Evolutionary conservation across 2,888 invertebrate species (phyloP).

Genomic region (Brachylomia viminalis): DNA sequence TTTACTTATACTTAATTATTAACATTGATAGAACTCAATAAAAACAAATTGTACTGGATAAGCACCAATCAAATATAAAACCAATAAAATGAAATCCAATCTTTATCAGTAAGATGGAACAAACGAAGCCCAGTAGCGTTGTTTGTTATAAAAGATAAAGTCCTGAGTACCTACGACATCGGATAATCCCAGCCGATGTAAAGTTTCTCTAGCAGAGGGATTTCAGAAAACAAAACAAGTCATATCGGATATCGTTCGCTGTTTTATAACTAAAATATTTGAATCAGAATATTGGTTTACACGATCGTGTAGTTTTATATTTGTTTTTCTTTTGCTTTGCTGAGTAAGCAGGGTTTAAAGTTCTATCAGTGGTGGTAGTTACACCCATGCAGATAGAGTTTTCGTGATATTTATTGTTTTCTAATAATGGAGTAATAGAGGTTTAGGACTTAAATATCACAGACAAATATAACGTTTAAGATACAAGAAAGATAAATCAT

Average conservation of each 20-base stretch:
- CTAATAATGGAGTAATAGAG: no score
- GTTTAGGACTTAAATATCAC: not conserved
- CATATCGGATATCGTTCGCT: constrained; percentile 53
- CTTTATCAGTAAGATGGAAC: constrained; percentile 25
- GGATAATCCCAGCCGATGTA: constrained; percentile 59
- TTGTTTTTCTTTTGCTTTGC: constrained; percentile 12
- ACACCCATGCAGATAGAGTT: not conserved
- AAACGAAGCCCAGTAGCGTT: constrained; percentile 24
- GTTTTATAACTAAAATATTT: constrained; percentile 46
- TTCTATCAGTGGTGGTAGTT: not conserved
- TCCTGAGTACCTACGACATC: constrained; percentile 43
- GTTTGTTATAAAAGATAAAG: constrained; percentile 42
- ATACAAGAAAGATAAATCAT: not conserved
- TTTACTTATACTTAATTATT: not conserved
- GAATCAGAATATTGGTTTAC: constrained; percentile 54
- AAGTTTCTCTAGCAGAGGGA: constrained; percentile 58
- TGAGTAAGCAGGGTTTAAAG: not conserved
- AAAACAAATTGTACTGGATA: not conserved
- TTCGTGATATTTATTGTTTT: not conserved
- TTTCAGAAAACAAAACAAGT: constrained; percentile 51
- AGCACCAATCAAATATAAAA: constrained; percentile 10
- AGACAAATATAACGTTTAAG: not conserved
- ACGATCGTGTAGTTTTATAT: constrained; percentile 10
- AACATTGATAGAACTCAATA: not conserved
- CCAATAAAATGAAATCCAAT: constrained; percentile 38